Evolutionary conservation across 2,113 vertebrate genomes (phyloP), one percentile per base, ranked within the genome.

Genomic region (Callospermophilus lateralis): DNA sequence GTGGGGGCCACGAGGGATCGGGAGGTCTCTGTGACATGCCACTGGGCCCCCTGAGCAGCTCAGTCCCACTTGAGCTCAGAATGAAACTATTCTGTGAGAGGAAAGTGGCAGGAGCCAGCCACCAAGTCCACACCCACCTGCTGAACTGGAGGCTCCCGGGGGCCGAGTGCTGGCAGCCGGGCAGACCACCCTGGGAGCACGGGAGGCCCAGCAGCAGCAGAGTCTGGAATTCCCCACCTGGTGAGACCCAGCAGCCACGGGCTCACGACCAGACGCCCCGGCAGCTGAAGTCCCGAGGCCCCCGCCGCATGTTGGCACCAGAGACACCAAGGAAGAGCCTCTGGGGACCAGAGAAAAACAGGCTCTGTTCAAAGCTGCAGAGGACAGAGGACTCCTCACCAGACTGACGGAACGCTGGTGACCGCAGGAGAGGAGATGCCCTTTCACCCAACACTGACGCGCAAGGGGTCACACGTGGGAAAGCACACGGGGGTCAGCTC

Each of bases 1-100:
- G 30, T 1, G 10, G 24, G 8, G 34, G 32, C 6, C 19, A 5
- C 1, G 0, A 6, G 6, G 58, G 0, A 3, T 4, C 1, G 3
- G 34, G 28, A 1, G 8, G 26, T 28, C 53, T 37, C 89, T n/a
- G 53, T 42, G 17, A 4, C 63, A 4, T 20, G 16, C 37, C 48
- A 15, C 13, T 10, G 48, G 55, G 61, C 34, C 45, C 26, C 3
- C 26, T 0, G 7, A 83, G 5, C 7, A 0, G 4, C 89, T 37
- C 17, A 15, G 6, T 6, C 9, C 7, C 3, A 0, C n/a, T 19
- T n/a, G 19, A 58, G 45, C 15, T n/a, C 15, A 26, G 80, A 45
- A 26, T 5, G 7, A 24, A 8, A 17, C 17, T 42, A 11, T 4
- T 53, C n/a, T 26, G 34, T 32, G 34, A 7, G 19, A 22, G 39